Evolutionary conservation across 2,113 vertebrate genomes (phyloP).

Genomic region (Camelus bactrianus): DNA sequence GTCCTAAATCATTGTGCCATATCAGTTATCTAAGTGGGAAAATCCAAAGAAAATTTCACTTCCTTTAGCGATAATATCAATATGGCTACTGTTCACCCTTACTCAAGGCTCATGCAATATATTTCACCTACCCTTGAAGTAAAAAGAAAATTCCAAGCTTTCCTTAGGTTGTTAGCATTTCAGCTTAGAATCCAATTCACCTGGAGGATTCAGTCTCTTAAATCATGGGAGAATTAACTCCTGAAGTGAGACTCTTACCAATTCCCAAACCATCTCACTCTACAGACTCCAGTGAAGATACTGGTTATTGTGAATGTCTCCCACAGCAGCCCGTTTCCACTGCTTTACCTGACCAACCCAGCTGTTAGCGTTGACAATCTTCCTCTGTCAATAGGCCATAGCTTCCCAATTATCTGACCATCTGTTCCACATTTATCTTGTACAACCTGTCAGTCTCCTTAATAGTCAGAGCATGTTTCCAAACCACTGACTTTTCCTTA

Average conservation of each 20-base stretch:
- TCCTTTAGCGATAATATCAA: not conserved
- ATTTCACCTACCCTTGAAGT: not conserved
- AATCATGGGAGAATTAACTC: not conserved
- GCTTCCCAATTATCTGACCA: not conserved
- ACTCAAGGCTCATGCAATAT: not conserved
- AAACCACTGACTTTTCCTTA: not conserved
- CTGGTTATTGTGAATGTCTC: not conserved
- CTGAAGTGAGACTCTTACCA: not conserved
- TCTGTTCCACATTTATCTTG: conserved; percentile 42
- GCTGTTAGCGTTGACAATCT: not conserved
- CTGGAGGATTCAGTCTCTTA: not conserved
- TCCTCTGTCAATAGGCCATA: not conserved
- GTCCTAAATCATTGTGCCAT: not conserved
- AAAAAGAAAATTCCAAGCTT: not conserved
- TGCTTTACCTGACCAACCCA: not conserved
- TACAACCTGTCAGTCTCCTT: not conserved
- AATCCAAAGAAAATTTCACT: not conserved
- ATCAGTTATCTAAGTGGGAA: not conserved
- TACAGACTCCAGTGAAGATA: not conserved
- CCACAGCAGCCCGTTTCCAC: not conserved
- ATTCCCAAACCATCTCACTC: not conserved
- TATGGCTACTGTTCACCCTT: not conserved
- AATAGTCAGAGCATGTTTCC: not conserved
- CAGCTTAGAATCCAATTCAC: not conserved
- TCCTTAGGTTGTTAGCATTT: not conserved